Base-by-base conservation (phyloP, 1,140 invertebrate species). In the Sycobia sp. region DNA sequence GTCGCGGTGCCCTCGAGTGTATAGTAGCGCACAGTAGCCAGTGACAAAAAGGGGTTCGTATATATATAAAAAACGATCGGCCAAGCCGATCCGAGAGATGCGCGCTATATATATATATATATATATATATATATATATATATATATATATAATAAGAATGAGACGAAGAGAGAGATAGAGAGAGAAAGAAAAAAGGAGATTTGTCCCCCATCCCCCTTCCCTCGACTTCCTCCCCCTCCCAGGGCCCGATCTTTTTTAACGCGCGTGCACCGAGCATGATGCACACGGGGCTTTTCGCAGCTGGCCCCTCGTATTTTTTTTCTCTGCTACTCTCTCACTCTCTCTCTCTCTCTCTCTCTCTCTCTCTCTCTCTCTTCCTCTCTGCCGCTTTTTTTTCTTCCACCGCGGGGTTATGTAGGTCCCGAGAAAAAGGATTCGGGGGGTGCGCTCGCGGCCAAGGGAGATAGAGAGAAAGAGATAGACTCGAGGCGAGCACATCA, bases 231-330 rank as follows among this genome's bases (percentile, higher is more conserved):
- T n/a, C n/a, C n/a, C n/a, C n/a, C n/a, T 41, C 29, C 29, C 29
- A 32, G 29, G 29, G 29, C 29, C 11, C 54, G 23, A n/a, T 25
- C 27, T 43, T 61, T 41, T 55, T 61, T 56, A 27, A 11, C 29
- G 29, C 29, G 29, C 29, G 29, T 32, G 29, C 29, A 32, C 29
- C 29, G 29, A 32, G 29, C 29, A n/a, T n/a, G n/a, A n/a, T n/a
- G n/a, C n/a, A 59, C 62, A 29, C 65, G 57, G 66, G 71, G 71
- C 75, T 80, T 81, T 80, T 79, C 78, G 79, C 79, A 80, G 80
- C 79, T 80, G 80, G 75, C 66, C 67, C 65, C 41, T n/a, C 38
- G 32, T 34, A 69, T 67, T 71, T 70, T n/a, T n/a, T n/a, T n/a
- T 39, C 14, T n/a, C 38, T 39, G 14, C 16, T n/a, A 18, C 39